Base-by-base conservation (phyloP, 2,797 vertebrate genomes). In the Monodelphis domestica region DNA sequence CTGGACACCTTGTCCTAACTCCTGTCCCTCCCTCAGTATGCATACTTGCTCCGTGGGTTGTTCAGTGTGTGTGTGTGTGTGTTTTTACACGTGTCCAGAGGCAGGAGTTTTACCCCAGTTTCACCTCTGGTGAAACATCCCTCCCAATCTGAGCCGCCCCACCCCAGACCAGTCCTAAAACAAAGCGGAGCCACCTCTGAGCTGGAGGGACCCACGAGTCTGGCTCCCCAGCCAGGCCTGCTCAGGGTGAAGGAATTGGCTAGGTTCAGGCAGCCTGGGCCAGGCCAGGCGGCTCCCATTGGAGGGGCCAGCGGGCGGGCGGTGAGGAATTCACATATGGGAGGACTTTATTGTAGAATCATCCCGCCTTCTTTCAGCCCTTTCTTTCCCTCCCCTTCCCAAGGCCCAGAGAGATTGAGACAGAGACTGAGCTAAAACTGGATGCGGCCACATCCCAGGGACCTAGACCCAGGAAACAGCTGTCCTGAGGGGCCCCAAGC, bases 301-400 rank as follows among this genome's bases (percentile, higher is more conserved):
- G 97, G 97, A 87, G 12, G 45, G 84, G 88, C 96, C 89, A 92
- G 94, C 92, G 89, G 95, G 94, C 96, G 91, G 84, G 97, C 95
- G 0, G 95, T 90, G 95, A 97, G 97, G 97, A 97, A 97, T 97
- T 96, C 96, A 95, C 92, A 96, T 97, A 96, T 97, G 97, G 97
- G 96, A 96, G 96, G 97, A 97, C 96, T 96, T 94, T 94, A 89
- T 92, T 96, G 88, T 96, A 95, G 21, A 91, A 92, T 93, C 90
- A 70, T 57, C 94, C 94, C 90, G 90, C 87, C 59, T 53, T 54
- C 93, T 84, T n/a, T 21, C 4, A 17, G 21, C 5, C 12, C n/a
- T 54, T 11, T 55, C n/a, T n/a, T 87, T 87, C 59, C 52, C 52
- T 52, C 63, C 93, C 92, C 87, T 93, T 91, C 55, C 1, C 63